These are phyloP conservation scores for Brenthis daphne DNA, from an alignment of 2,888 invertebrate species.

Conservation along the genomic window DNA sequence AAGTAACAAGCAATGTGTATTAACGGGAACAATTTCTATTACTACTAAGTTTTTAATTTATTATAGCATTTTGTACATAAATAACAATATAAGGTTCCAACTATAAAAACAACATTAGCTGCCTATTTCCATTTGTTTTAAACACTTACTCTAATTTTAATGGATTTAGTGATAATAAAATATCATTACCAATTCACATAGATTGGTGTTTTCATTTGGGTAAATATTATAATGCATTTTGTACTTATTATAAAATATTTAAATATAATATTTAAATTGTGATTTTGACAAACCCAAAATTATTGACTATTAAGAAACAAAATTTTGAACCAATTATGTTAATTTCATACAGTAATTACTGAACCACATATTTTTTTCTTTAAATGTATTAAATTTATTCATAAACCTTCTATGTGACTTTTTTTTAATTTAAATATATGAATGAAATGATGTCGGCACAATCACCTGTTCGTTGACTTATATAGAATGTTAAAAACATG, in stretches of 20 bases:
- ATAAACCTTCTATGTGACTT: not conserved
- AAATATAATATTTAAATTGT: too few species aligned
- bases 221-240: slow-evolving; percentile 7
- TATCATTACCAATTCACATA: slow-evolving; percentile 3
- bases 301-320: not conserved
- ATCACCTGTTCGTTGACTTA: not conserved
- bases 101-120: slow-evolving; percentile 3
- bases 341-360: slow-evolving; percentile 1
- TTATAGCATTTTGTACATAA: slow-evolving; percentile 13
- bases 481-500: slow-evolving; percentile 8
- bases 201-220: slow-evolving; percentile 6
- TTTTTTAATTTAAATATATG: slow-evolving; percentile 3
- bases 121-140: not conserved
- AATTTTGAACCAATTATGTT: not conserved
- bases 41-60: slow-evolving; percentile 5
- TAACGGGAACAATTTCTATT: slow-evolving; percentile 7
- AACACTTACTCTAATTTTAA: slow-evolving; percentile 5
- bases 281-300: too few species aligned
- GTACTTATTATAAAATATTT: slow-evolving; percentile 2
- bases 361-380: not conserved
- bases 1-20: slow-evolving; percentile 15
- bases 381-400: not conserved
- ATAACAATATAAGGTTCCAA: slow-evolving; percentile 12
- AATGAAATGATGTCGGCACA: not conserved
- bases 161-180: not conserved